Conservation (phyloP, 2,797 vertebrate species). For the Schizopygopsis pylzovi region DNA sequence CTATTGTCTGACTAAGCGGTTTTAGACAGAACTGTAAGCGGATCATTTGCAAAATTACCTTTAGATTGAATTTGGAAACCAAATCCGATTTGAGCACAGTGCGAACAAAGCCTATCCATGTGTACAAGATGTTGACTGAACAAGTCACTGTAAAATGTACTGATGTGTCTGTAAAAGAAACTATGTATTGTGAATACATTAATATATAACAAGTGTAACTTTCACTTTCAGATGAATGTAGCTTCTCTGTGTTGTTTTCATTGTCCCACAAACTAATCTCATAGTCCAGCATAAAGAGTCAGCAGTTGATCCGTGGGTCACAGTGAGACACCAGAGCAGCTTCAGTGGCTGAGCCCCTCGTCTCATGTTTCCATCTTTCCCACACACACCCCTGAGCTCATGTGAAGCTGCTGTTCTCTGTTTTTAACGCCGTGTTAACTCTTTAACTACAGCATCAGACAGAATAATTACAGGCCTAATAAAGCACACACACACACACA, state of each 20-base stretch:
- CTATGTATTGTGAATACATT: background rate
- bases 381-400: slow-evolving; percentile 35
- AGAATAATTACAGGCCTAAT: slow-evolving; percentile 7
- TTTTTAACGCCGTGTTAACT: slow-evolving; percentile 53
- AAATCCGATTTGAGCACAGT: background rate
- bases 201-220: background rate
- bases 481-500: too few species aligned
- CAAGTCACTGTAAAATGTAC: too few species aligned
- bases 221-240: background rate
- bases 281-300: slow-evolving; percentile 11
- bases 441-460: slow-evolving; percentile 41
- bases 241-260: background rate
- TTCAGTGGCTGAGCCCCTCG: slow-evolving; percentile 18
- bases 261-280: slow-evolving; percentile 9
- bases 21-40: background rate
- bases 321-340: slow-evolving; percentile 21
- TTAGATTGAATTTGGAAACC: background rate
- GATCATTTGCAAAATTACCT: background rate
- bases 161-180: background rate
- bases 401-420: slow-evolving; percentile 49
- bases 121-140: too few species aligned
- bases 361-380: slow-evolving; percentile 37
- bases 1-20: background rate
- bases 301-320: slow-evolving; percentile 15
- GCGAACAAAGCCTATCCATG: background rate